phyloP scores from a whole-genome alignment of 2,888 invertebrate species.

The Eristalis intricaria region DNA sequence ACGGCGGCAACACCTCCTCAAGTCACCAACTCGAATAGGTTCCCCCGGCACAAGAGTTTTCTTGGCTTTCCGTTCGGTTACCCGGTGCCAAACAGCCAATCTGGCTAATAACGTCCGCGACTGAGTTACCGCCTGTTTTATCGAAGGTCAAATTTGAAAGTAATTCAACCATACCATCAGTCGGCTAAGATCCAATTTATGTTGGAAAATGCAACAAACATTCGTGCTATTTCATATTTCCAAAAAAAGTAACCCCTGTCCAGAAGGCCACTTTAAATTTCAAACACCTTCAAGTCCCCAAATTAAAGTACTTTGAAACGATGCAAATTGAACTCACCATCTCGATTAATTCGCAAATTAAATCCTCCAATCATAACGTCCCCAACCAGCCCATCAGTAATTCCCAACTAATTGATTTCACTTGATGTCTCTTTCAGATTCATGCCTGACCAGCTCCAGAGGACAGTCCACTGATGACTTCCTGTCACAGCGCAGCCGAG shows the following conservation, averaged over 20 bases:
- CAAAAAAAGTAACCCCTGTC: no score
- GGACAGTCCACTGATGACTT: conserved; percentile 13
- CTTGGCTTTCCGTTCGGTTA: neutral
- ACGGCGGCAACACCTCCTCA: neutral
- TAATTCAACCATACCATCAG: no score
- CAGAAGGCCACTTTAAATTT: no score
- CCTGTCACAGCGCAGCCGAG: conserved; percentile 31
- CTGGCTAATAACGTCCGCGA: conserved; percentile 35
- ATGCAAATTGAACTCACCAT: neutral
- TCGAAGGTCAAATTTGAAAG: conserved; percentile 61
- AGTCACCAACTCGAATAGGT: conserved; percentile 19
- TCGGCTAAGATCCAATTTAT: no score
- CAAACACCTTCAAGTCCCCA: no score
- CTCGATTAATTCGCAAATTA: neutral
- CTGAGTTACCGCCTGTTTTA: conserved; percentile 39
- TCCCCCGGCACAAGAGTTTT: conserved; percentile 1
- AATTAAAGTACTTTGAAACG: neutral
- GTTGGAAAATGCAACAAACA: no score
- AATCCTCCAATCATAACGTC: neutral
- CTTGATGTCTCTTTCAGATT: conserved; percentile 49
- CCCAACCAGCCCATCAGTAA: neutral
- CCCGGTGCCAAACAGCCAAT: conserved; percentile 19
- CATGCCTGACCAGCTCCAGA: conserved; percentile 2
- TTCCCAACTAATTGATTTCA: conserved; percentile 52
- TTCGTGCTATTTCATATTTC: no score